Conservation (phyloP, 1,140 invertebrate species). For the Leucophenga varia region DNA sequence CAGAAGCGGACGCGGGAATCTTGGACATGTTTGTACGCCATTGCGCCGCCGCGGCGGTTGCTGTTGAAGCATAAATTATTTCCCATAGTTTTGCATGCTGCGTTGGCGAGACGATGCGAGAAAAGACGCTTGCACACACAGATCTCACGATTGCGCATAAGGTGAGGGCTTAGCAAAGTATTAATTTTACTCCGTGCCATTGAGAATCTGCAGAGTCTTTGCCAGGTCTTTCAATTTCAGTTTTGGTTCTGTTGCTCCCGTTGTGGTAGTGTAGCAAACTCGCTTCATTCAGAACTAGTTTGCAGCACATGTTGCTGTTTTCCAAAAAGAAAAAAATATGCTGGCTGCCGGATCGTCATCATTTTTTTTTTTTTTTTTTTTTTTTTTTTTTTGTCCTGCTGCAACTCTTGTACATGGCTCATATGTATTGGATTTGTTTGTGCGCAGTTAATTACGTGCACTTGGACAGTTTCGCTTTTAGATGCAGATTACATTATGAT, state of each 20-base stretch:
- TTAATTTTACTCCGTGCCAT: slow-evolving; percentile 12
- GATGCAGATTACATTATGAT: slow-evolving; percentile 57
- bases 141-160: slow-evolving; percentile 44
- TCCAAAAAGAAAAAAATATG: no score
- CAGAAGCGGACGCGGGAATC: no score
- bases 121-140: no score
- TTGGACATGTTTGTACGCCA: slow-evolving; percentile 51
- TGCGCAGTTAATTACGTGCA: slow-evolving; percentile 55
- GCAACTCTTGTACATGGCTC: no score
- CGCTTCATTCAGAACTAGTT: slow-evolving; percentile 47
- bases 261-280: slow-evolving; percentile 14
- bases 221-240: slow-evolving; percentile 12
- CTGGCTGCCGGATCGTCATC: slow-evolving; percentile 12
- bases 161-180: slow-evolving; percentile 35
- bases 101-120: slow-evolving; percentile 21
- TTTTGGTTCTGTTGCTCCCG: slow-evolving; percentile 19
- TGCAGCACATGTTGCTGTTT: no score
- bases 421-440: slow-evolving; percentile 39
- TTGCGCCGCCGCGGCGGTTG: slow-evolving; percentile 47
- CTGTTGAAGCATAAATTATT: slow-evolving; percentile 54
- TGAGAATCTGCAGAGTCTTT: slow-evolving; percentile 29
- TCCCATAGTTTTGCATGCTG: slow-evolving; percentile 47
- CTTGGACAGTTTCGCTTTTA: slow-evolving; percentile 55
- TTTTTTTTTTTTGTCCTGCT: no score
- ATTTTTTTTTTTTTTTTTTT: no score